Conservation (phyloP, 2,113 vertebrate species). For the Panurus biarmicus region DNA sequence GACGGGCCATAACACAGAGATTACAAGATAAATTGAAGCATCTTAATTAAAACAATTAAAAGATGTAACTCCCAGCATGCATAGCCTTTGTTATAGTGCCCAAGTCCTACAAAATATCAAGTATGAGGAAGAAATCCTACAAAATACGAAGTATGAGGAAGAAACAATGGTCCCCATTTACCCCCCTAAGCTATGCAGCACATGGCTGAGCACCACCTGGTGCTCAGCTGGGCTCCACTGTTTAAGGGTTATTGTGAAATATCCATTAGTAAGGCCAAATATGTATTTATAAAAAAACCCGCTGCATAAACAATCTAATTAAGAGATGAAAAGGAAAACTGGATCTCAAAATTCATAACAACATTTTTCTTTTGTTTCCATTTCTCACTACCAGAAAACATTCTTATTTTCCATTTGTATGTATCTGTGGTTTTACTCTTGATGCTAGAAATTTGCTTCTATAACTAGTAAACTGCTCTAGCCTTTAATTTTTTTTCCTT, state of each 20-base stretch:
- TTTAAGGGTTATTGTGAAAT: background rate
- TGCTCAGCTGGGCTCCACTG: background rate
- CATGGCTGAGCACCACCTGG: background rate
- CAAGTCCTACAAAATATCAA: background rate
- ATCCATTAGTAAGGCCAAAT: background rate
- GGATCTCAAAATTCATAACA: background rate
- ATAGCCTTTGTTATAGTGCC: background rate
- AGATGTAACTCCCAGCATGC: background rate
- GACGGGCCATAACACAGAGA: background rate
- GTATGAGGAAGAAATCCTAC: background rate
- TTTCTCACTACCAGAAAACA: background rate
- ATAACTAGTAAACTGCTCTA: background rate
- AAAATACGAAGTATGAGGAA: background rate
- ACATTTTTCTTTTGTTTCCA: background rate
- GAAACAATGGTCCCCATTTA: background rate
- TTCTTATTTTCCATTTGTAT: background rate
- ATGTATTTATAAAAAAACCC: background rate
- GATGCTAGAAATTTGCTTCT: background rate
- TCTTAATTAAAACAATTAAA: background rate
- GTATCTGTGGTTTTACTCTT: background rate
- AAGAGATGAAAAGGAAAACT: background rate
- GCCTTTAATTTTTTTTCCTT: background rate
- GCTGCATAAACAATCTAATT: background rate
- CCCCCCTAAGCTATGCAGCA: background rate
- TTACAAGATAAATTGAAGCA: background rate